Base-by-base conservation (phyloP, 2,888 invertebrate species). In the Cerastis rubricosa region DNA sequence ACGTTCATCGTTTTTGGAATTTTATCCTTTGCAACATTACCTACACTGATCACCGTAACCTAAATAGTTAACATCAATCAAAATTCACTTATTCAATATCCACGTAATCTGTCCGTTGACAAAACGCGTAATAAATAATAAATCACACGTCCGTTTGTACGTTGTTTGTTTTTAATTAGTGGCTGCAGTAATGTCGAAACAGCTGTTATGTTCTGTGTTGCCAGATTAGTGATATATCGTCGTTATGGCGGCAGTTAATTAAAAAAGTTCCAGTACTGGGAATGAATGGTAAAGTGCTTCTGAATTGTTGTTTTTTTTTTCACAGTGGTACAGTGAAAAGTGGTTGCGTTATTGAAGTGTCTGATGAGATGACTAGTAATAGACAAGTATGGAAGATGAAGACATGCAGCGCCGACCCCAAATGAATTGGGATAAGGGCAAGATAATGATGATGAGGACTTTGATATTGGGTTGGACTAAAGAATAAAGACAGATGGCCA, bases 91-190 rank as follows among this genome's bases (percentile, higher is more conserved):
- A 84, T 72, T 78, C 70, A 80, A 74, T 84, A 71, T 75, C 59
- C 75, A 76, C 74, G 77, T 80, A 77, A 86, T 84, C 85, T 64
- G 84, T 66, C 63, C 85, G 85, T 78, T 85, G 83, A 87, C 81
- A 85, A 85, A 86, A 83, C 81, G 78, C 69, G 78, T 81, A 81
- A 85, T 87, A 87, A 87, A 87, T 87, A 87, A 87, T 87, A 87
- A 88, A 87, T 85, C 84, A 88, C 74, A 43, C 76, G 79, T 82
- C 88, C 89, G 91, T 88, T 89, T 89, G 93, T 90, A 87, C 91
- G 86, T 89, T 95, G 95, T 94, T 95, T 95, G 93, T 94, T 94
- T 94, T 95, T 94, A 94, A 95, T 95, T 95, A 94, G 91, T 89
- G 91, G 86, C 87, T 89, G 88, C 75, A 78, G 79, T 75, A 81